These are phyloP conservation scores for Tetheella fluctuosa DNA, from an alignment of 2,888 invertebrate species.

Conservation along the genomic window DNA sequence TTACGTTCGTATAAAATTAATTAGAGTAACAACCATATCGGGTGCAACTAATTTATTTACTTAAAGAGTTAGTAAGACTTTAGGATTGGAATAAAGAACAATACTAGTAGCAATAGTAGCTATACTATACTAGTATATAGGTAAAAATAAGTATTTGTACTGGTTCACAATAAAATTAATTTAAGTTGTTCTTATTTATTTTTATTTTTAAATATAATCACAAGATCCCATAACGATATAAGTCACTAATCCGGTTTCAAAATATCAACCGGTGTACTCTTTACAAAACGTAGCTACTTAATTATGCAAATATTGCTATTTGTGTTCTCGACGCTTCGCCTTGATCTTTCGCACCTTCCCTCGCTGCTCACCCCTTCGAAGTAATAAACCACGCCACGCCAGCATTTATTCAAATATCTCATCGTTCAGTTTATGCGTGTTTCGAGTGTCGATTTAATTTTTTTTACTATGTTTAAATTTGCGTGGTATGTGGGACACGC, in stretches of 20 bases:
- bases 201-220: constrained; percentile 23
- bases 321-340: constrained; percentile 46
- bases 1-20: no score
- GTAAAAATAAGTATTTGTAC: not conserved
- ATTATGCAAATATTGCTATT: constrained; percentile 68
- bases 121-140: no score
- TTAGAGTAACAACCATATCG: no score
- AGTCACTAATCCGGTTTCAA: constrained; percentile 60
- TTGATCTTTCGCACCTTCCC: constrained; percentile 73
- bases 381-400: constrained; percentile 29
- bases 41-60: no score
- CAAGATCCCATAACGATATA: constrained; percentile 17
- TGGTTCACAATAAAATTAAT: not conserved
- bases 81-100: no score
- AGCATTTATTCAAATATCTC: constrained; percentile 48
- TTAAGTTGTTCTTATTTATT: constrained; percentile 16
- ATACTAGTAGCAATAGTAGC: no score
- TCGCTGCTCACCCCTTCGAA: constrained; percentile 51
- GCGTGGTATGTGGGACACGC: constrained; percentile 79
- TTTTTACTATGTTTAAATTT: constrained; percentile 72
- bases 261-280: constrained; percentile 74
- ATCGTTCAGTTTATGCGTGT: constrained; percentile 56
- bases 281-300: constrained; percentile 49
- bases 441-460: constrained; percentile 62
- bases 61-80: no score